These are phyloP conservation scores for Corvus hawaiiensis DNA, from an alignment of 2,113 vertebrate species.

Conservation along the genomic window DNA sequence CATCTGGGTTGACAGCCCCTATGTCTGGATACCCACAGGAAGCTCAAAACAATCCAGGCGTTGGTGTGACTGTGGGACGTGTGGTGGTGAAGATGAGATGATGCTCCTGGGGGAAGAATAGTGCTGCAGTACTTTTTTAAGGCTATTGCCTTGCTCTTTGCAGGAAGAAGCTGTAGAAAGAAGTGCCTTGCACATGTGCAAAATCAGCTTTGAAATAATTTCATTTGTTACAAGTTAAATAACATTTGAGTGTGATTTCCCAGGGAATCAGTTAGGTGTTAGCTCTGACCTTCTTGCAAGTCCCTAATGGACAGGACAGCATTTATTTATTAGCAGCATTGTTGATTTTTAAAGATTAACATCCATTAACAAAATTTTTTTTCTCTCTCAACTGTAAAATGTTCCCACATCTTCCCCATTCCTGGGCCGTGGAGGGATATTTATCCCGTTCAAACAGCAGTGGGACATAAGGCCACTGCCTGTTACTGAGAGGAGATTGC, in stretches of 20 bases:
- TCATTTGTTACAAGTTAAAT: neutral
- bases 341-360: neutral
- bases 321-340: neutral
- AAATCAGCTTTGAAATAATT: neutral
- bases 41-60: neutral
- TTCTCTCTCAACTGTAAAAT: neutral
- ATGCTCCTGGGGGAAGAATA: neutral
- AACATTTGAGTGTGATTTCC: neutral
- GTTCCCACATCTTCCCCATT: neutral
- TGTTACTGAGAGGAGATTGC: neutral
- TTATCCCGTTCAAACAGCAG: neutral
- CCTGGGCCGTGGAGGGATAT: neutral
- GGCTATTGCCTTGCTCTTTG: neutral
- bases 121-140: neutral
- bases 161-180: neutral
- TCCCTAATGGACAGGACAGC: neutral
- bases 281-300: neutral
- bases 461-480: neutral
- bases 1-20: neutral
- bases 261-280: neutral
- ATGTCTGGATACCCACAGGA: neutral
- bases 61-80: neutral
- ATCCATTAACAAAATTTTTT: neutral
- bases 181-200: neutral
- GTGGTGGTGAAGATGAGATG: accelerated